phyloP scores from a whole-genome alignment of 1,140 invertebrate genomes.

The Papilio machaon region DNA sequence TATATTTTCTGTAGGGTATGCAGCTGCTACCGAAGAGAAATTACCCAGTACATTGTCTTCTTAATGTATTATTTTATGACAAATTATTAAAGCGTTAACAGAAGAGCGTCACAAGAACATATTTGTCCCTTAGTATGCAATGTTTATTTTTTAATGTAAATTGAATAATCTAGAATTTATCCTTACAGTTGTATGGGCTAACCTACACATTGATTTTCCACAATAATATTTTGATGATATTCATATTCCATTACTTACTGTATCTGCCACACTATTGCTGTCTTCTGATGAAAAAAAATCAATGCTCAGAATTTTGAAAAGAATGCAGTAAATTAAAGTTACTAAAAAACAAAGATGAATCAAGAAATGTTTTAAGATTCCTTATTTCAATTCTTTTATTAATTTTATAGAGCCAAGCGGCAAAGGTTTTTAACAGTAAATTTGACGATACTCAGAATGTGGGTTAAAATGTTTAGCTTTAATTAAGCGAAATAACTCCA shows the following conservation, averaged over 20 bases:
- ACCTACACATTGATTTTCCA: neutral
- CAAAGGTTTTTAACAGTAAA: constrained; percentile 17
- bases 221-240: too few species aligned
- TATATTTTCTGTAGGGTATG: neutral
- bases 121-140: too few species aligned
- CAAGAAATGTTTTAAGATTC: constrained; percentile 26
- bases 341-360: constrained; percentile 1
- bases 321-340: neutral
- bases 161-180: too few species aligned
- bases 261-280: neutral
- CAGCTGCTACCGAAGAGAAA: constrained; percentile 33
- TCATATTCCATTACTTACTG: too few species aligned
- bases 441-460: constrained; percentile 1
- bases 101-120: too few species aligned
- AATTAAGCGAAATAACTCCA: constrained; percentile 4
- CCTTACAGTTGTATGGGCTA: neutral
- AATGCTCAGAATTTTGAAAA: neutral
- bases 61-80: constrained; percentile 20
- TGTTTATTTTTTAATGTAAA: too few species aligned
- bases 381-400: constrained; percentile 20
- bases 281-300: neutral
- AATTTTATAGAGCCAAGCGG: neutral
- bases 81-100: neutral
- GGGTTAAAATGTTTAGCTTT: constrained; percentile 4
- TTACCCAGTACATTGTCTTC: constrained; percentile 25